phyloP scores from a whole-genome alignment of 2,797 vertebrate genomes.

The Jordanella pulchra region DNA sequence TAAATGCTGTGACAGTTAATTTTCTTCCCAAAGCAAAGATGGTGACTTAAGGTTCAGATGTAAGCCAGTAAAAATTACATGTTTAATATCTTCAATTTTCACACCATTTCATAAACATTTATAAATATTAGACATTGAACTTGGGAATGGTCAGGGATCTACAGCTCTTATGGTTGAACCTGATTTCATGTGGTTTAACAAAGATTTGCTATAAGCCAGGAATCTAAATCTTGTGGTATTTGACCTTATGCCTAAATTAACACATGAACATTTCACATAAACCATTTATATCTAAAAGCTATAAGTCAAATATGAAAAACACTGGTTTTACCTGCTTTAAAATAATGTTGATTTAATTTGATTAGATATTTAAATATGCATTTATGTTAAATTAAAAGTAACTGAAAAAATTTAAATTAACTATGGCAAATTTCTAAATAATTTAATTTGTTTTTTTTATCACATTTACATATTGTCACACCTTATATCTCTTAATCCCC shows the following conservation, averaged over 20 bases:
- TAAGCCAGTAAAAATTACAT: background rate
- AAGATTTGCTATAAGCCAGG: background rate
- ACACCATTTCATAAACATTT: background rate
- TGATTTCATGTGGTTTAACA: background rate
- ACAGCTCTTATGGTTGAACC: background rate
- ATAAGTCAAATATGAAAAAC: background rate
- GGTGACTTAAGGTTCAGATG: background rate
- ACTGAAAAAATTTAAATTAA: background rate
- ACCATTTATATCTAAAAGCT: background rate
- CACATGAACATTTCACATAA: background rate
- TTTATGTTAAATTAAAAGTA: background rate
- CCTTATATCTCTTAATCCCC: background rate
- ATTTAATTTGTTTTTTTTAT: background rate
- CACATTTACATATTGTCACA: background rate
- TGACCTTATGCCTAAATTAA: background rate
- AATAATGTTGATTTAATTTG: background rate
- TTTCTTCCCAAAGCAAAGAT: constrained; percentile 1
- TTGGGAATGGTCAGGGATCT: background rate
- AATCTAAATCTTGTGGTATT: background rate
- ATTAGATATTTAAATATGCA: background rate
- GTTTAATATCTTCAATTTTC: background rate
- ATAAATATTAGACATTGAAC: background rate
- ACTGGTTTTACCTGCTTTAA: background rate
- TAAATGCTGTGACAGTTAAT: constrained; percentile 5
- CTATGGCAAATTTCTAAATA: background rate